phyloP scores from a whole-genome alignment of 1,140 invertebrate species.

The Ectropis grisescens region DNA sequence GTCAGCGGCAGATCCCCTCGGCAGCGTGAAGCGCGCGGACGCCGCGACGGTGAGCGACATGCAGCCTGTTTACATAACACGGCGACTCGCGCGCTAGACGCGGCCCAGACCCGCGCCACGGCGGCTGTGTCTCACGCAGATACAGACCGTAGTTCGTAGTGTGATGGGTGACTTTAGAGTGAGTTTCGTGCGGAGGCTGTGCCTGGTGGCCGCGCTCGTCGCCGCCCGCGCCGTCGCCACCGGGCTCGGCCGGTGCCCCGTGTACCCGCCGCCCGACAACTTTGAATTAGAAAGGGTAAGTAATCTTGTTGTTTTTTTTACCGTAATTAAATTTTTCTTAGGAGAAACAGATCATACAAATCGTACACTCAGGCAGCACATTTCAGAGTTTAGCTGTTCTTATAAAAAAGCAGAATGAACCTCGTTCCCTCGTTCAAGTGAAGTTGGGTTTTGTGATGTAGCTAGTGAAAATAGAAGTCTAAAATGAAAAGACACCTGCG shows the following conservation, averaged over 20 bases:
- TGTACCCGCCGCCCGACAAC: conserved; percentile 71
- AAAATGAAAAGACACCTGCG: too few species aligned
- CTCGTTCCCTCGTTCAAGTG: not conserved
- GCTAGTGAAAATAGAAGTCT: too few species aligned
- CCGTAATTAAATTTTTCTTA: not conserved
- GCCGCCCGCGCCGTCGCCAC: conserved; percentile 26
- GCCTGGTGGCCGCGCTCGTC: conserved; percentile 26
- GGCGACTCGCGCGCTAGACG: too few species aligned
- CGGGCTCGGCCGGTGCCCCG: conserved; percentile 73
- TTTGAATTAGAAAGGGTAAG: conserved; percentile 73
- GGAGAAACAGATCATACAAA: not conserved
- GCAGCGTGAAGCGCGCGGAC: too few species aligned
- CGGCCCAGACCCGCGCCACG: too few species aligned
- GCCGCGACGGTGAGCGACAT: too few species aligned
- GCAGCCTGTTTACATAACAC: too few species aligned
- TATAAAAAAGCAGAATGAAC: not conserved
- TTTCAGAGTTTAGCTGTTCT: too few species aligned
- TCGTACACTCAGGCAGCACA: too few species aligned
- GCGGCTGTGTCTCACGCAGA: too few species aligned
- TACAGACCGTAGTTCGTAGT: too few species aligned
- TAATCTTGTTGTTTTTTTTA: conserved; percentile 5
- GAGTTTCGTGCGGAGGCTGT: conserved; percentile 15
- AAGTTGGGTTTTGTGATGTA: not conserved
- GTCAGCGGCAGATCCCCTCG: too few species aligned
- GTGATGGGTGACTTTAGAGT: conserved; percentile 43